Percentiles rank a stretch among this genome's conserved stretches.
Conservation (phyloP, 2,888 invertebrate genomes). For the Diaphora mendica region DNA sequence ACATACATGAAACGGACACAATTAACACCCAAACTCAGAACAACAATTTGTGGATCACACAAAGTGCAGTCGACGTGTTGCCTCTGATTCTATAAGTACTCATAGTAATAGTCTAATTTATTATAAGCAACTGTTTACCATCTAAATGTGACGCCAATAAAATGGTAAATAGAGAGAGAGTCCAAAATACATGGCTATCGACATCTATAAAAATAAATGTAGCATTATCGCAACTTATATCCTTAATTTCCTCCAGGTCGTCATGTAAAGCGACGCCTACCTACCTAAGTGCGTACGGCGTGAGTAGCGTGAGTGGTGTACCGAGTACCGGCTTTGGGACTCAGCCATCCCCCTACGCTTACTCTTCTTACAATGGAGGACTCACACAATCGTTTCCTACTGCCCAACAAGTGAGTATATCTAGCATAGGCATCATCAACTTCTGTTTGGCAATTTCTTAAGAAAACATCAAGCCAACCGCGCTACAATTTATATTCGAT, state of each 20-base stretch:
- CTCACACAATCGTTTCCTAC: slow-evolving; percentile 85
- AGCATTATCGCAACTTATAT: too few species aligned
- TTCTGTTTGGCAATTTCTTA: not conserved
- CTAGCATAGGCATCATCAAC: not conserved
- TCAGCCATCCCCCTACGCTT: slow-evolving; percentile 82
- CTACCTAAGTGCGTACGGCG: slow-evolving; percentile 82
- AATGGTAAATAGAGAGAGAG: too few species aligned
- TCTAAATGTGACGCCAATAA: too few species aligned
- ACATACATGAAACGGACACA: too few species aligned
- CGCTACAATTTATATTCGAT: too few species aligned
- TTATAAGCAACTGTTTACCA: not conserved
- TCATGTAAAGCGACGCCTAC: slow-evolving; percentile 87
- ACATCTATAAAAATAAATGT: too few species aligned
- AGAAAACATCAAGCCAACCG: too few species aligned
- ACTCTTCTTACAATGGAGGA: slow-evolving; percentile 86
- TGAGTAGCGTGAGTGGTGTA: slow-evolving; percentile 79
- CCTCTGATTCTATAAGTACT: not conserved
- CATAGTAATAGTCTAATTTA: not conserved
- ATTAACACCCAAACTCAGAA: too few species aligned
- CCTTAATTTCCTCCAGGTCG: slow-evolving; percentile 63
- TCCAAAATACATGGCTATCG: too few species aligned
- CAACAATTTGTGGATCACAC: too few species aligned
- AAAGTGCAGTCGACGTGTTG: too few species aligned
- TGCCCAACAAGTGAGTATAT: slow-evolving; percentile 84
- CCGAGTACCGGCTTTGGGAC: slow-evolving; percentile 75